phyloP scores from a whole-genome alignment of 2,113 vertebrate species.

The Elgaria multicarinata region DNA sequence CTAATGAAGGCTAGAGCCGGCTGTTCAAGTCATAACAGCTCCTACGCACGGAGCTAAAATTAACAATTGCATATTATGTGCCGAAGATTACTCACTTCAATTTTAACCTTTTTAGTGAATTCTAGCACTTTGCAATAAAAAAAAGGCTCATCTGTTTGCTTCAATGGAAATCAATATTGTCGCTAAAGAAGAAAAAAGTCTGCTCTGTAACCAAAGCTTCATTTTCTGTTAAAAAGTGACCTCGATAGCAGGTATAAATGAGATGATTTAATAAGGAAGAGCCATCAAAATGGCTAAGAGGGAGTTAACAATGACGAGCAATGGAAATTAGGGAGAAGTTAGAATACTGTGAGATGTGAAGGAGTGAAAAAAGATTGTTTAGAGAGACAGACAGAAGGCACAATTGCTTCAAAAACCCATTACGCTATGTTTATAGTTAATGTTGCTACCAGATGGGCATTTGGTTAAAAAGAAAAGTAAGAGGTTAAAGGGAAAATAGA shows the following conservation, averaged over 20 bases:
- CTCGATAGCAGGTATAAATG: not conserved
- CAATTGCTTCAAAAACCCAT: slow-evolving; percentile 5
- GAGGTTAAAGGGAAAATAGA: slow-evolving; percentile 39
- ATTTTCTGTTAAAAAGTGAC: slow-evolving; percentile 20
- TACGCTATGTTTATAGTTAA: not conserved
- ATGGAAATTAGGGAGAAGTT: not conserved
- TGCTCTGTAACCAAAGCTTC: slow-evolving; percentile 46
- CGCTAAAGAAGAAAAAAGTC: slow-evolving; percentile 43
- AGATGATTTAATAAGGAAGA: slow-evolving; percentile 40
- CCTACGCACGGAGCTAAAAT: slow-evolving; percentile 87
- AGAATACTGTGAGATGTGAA: not conserved
- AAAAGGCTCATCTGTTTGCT: slow-evolving; percentile 74
- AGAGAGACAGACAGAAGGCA: slow-evolving; percentile 26
- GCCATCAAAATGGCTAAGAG: not conserved
- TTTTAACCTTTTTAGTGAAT: slow-evolving; percentile 86
- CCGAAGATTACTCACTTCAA: slow-evolving; percentile 85
- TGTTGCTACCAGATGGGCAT: slow-evolving; percentile 44
- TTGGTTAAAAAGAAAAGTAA: slow-evolving; percentile 55
- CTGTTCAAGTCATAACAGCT: slow-evolving; percentile 85
- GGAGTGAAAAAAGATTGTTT: not conserved
- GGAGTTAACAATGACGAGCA: not conserved
- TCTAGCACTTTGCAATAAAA: slow-evolving; percentile 77
- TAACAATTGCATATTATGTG: slow-evolving; percentile 85
- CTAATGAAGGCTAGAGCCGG: slow-evolving; percentile 85
- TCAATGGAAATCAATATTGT: slow-evolving; percentile 70